Base-by-base conservation (phyloP, 2,797 vertebrate genomes). In the Geotrypetes seraphini region DNA sequence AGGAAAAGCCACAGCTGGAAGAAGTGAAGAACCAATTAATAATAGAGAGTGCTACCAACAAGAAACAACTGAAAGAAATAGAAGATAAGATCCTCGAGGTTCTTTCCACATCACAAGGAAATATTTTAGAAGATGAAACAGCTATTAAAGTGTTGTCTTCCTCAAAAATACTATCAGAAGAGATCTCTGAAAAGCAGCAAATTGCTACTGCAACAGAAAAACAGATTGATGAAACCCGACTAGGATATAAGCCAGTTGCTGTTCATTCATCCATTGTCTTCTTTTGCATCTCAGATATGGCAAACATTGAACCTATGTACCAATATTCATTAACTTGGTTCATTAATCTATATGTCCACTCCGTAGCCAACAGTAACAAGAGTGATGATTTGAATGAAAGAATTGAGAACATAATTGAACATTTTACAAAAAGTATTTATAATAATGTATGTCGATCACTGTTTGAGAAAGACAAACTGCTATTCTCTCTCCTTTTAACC, bases 241-340 rank as follows among this genome's bases (percentile, higher is more conserved):
- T 91, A 83, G 86, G 91, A 11, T 97, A 96, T 50, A 85, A 89
- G 8, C 87, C 90, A 1, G 92, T 94, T 31, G 91, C 92, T 7
- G 37, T 83, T 32, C 90, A 92, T 60, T 95, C 91, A 1, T 80
- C 91, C 28, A 75, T 89, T 44, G 48, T 94, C 23, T 96, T 96
- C 69, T 96, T 97, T 52, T 96, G 91, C 49, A 89, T 94, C 57
- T 92, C 91, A 5, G 90, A 96, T 14, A 56, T 97, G 43, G 90
- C 90, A 27, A 84, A 95, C 63, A 90, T 97, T 1, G 92, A 97
- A 38, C 89, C 91, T 0, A 95, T 97, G 93, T 97, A 97, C 57
- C 92, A 96, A 28, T 95, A 96, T 57, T 97, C 92, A 1, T 40
- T 97, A 44, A 76, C 62, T 5, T 97, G 93, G 93, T 96, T 96